Evolutionary conservation across 2,797 vertebrate species (phyloP), one percentile per base, ranked within the genome.

Genomic region (Pteronotus mesoamericanus): DNA sequence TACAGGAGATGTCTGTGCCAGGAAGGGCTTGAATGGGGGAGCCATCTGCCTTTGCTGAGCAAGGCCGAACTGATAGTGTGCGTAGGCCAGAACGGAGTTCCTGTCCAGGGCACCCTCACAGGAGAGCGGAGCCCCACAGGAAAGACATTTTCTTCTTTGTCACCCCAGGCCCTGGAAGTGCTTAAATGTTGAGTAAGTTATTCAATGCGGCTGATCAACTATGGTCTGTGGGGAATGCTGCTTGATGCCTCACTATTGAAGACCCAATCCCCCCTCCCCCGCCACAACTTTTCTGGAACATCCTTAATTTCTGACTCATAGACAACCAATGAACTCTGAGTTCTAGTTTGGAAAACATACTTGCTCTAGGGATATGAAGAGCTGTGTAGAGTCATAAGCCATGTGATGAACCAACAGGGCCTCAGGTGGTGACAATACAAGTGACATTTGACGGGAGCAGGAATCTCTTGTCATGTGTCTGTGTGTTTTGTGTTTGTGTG

Each of bases 311-410:
- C 53, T 88, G 57, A 91, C 46, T 51, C 66, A 55, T 10, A 39
- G 15, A 21, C 77, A 78, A 61, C 14, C 59, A 78, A 18, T 46
- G 37, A 64, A 55, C 46, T 19, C 61, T 57, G 39, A 74, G 34
- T 92, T 94, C 66, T 42, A 66, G 37, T 57, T 90, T 51, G 77
- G 82, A 86, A 93, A 87, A 44, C 55, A 15, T 89, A 61, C 42
- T 90, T 80, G 26, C 15, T 86, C 57, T 77, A 37, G 3, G n/a
- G 11, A 74, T 69, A 29, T 77, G 11, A 83, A 75, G 68, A 90
- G 3, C 21, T 34, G 10, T 6, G 42, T 37, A 77, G 44, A 46
- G 29, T 74, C n/a, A 34, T 48, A 74, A n/a, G 55, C 6, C 5
- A 86, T n/a, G 22, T 32, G 29, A 57, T 34, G 42, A 42, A 87